Conservation (phyloP, 1,140 invertebrate genomes). For the Ephestia elutella region DNA sequence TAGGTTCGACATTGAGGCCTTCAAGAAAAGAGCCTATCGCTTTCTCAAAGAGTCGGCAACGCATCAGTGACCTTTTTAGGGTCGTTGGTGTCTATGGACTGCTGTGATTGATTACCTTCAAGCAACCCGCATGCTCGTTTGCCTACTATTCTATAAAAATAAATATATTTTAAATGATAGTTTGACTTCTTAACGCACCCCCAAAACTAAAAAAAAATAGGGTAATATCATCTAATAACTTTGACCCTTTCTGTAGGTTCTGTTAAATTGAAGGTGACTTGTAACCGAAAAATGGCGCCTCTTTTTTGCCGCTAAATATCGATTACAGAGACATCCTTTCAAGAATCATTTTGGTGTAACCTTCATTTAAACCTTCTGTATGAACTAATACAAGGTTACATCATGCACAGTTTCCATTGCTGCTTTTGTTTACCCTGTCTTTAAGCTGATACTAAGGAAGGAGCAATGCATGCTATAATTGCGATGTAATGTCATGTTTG, state of each 20-base stretch:
- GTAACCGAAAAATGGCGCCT: conserved; percentile 18
- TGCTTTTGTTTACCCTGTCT: conserved; percentile 4
- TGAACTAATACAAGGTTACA: background rate
- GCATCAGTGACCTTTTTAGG: too few species aligned
- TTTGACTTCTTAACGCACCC: background rate
- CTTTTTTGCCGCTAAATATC: conserved; percentile 27
- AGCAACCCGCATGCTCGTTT: too few species aligned
- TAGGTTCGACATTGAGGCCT: too few species aligned
- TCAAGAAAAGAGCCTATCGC: too few species aligned
- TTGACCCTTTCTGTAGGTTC: background rate
- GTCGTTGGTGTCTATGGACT: too few species aligned
- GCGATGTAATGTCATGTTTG: background rate
- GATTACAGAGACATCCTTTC: conserved; percentile 32
- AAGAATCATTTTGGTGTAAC: conserved; percentile 26
- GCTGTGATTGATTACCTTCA: too few species aligned
- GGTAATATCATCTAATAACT: background rate
- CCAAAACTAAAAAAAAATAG: background rate
- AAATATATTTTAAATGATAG: too few species aligned
- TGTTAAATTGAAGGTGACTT: conserved; percentile 13
- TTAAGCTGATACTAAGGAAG: background rate
- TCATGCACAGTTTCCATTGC: conserved; percentile 7
- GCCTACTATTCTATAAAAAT: too few species aligned
- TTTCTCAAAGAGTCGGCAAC: too few species aligned
- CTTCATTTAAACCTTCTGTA: conserved; percentile 10
- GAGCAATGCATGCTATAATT: conserved; percentile 12